These are phyloP conservation scores for Tylochromis polylepis DNA, from an alignment of 2,113 vertebrate genomes.

Conservation along the genomic window DNA sequence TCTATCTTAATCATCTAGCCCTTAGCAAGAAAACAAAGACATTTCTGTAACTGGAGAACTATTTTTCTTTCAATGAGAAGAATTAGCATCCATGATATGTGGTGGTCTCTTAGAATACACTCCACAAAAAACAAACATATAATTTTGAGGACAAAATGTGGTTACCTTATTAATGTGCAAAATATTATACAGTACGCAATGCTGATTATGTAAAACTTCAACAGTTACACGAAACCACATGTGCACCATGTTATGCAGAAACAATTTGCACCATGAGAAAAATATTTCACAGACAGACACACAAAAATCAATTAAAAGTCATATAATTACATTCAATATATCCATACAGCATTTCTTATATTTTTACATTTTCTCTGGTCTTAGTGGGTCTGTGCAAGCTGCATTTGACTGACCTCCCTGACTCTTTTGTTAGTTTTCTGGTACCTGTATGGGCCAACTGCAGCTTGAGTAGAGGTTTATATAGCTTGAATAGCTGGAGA, in stretches of 20 bases:
- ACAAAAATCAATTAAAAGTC: neutral
- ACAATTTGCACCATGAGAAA: neutral
- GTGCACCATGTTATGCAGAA: neutral
- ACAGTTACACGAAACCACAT: neutral
- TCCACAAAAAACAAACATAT: neutral
- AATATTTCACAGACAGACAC: neutral
- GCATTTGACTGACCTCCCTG: neutral
- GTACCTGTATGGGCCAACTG: neutral
- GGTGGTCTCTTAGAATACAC: neutral
- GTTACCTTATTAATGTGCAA: neutral
- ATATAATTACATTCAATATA: neutral
- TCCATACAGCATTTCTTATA: neutral
- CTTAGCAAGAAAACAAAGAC: neutral
- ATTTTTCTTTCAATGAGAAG: neutral
- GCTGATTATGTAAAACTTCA: neutral
- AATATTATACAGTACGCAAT: neutral
- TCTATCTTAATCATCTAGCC: neutral
- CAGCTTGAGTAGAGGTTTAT: neutral
- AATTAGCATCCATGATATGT: neutral
- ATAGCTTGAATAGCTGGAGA: neutral
- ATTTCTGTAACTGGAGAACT: neutral
- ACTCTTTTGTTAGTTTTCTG: neutral
- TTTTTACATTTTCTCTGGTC: neutral
- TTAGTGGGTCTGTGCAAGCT: neutral
- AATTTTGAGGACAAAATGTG: neutral